Evolutionary conservation across 2,888 invertebrate species (phyloP), one percentile per base, ranked within the genome.

Genomic region (Papilio demoleus): DNA sequence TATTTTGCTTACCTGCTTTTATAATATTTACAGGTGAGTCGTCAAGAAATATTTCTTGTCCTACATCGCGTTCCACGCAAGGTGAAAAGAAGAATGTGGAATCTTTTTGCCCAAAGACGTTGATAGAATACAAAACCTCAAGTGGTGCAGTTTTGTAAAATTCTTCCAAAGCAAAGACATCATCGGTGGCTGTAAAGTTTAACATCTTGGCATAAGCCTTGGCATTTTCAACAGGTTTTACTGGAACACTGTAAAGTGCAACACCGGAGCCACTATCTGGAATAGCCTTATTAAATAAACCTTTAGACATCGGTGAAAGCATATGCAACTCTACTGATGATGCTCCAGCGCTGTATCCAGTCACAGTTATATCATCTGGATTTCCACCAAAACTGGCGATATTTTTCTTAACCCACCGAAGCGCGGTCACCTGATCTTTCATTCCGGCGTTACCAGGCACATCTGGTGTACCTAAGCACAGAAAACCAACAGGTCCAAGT

Each of bases 381-480:
- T 86, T 78, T 1, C 75, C 65, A 72, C 87, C 84, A 56, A 86
- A 88, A 1, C 66, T 74, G 0, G 31, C 31, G 31, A 31, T 87
- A 67, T 88, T 88, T 6, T 74, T 75, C 53, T 84, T 76, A 0
- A 76, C 72, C 76, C 75, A 77, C 0, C 71, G 67, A 8, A 88
- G 75, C 27, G 84, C 71, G 0, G 85, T 82, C 1, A 88, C 79
- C 73, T 87, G 86, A 65, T 89, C 88, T 72, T 88, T 88, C 79
- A 88, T 77, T 4, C 86, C 88, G 24, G 88, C 88, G 61, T 89
- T 88, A 0, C 88, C 88, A 0, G 88, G 88, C 59, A 76, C 75
- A 56, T 77, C 79, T 66, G 80, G 74, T 12, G 87, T 88, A 0
- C 87, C 87, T 19, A 87, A 77, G 71, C 85, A 86, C n/a, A 87